phyloP scores from a whole-genome alignment of 2,888 invertebrate species.

The Homarus gammarus region DNA sequence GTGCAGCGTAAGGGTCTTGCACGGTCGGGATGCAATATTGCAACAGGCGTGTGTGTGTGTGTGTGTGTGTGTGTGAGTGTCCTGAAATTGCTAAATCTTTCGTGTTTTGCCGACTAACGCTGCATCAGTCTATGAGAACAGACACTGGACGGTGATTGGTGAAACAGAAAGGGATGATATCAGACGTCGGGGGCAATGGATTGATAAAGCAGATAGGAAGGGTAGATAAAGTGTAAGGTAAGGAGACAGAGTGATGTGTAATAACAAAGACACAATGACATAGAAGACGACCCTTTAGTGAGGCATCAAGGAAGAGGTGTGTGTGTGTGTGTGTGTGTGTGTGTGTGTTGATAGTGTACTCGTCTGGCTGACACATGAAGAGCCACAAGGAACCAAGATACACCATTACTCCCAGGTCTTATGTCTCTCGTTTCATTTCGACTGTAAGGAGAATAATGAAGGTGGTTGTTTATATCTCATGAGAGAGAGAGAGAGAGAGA shows the following conservation, averaged over 20 bases:
- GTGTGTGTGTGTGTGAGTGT: too few species aligned
- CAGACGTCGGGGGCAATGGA: neutral
- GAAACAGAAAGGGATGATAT: slow-evolving; percentile 28
- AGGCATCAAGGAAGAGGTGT: neutral
- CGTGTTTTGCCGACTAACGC: neutral
- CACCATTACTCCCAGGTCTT: too few species aligned
- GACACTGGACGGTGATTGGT: slow-evolving; percentile 1
- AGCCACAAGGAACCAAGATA: too few species aligned
- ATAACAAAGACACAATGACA: slow-evolving; percentile 41
- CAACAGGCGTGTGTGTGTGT: neutral
- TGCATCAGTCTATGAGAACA: neutral
- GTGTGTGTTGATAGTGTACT: neutral
- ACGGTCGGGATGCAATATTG: slow-evolving; percentile 42
- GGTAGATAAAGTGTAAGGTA: slow-evolving; percentile 22
- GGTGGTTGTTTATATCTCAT: too few species aligned
- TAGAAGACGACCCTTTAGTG: slow-evolving; percentile 10
- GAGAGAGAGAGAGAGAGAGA: too few species aligned
- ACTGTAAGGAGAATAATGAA: too few species aligned
- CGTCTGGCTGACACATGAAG: too few species aligned
- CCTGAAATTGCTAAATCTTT: slow-evolving; percentile 17
- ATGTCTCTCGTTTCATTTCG: too few species aligned
- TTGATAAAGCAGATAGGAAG: slow-evolving; percentile 5
- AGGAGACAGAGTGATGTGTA: slow-evolving; percentile 25
- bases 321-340: neutral
- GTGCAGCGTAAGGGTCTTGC: slow-evolving; percentile 23